A percentile compares a stretch with the other conserved stretches of the same genome.
Evolutionary conservation across 2,113 vertebrate species (phyloP).

Genomic region (Sciurus niger): DNA sequence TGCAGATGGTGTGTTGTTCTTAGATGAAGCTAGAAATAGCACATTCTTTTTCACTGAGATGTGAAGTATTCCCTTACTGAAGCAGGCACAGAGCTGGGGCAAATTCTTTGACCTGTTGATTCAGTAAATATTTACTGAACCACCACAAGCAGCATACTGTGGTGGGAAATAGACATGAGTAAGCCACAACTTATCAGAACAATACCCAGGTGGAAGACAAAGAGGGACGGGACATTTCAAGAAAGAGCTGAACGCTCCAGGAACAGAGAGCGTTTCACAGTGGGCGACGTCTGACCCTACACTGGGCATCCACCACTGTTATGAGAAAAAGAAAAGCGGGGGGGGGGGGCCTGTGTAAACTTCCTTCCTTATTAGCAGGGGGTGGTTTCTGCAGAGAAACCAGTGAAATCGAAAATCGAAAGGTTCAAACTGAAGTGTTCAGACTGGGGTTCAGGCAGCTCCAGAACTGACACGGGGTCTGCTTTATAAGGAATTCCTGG

Average conservation of each 20-base stretch:
- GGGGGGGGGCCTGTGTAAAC: neutral
- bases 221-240: too few relatives aligned
- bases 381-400: accelerated
- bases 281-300: too few relatives aligned
- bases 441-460: neutral
- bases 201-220: accelerated
- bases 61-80: neutral
- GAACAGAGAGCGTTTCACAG: too few relatives aligned
- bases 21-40: neutral
- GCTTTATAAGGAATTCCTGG: neutral
- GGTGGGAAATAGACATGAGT: neutral
- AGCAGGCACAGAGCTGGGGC: neutral
- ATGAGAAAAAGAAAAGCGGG: accelerated
- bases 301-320: accelerated
- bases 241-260: neutral
- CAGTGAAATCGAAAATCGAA: too few relatives aligned
- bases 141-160: neutral
- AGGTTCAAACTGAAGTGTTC: accelerated
- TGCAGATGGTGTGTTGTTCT: neutral
- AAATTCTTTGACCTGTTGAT: neutral
- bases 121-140: neutral
- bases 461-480: neutral
- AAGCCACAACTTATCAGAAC: neutral
- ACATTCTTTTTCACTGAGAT: neutral
- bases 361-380: neutral